Evolutionary conservation across 2,113 vertebrate species (phyloP), one percentile per base, ranked within the genome.

Genomic region (Channa maculata): DNA sequence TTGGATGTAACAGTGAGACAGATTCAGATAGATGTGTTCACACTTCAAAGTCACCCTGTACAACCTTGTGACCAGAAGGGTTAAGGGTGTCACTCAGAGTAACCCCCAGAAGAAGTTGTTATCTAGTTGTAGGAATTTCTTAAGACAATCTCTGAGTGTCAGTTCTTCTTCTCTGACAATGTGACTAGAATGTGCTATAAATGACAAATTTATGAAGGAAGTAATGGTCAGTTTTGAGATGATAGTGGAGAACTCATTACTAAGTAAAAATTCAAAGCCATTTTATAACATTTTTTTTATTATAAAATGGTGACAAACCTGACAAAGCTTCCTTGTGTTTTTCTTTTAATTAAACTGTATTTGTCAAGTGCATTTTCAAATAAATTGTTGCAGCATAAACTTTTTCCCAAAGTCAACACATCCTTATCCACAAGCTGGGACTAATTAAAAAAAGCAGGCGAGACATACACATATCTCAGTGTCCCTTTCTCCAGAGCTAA

Each of bases 401-500:
- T 71, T 71, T 13, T 3, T 6, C 2, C 43, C 58, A 50, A 70
- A 72, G 52, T 58, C 44, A 71, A 72, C 55, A 65, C 45, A 51
- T 57, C 52, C 73, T 60, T 38, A 41, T 80, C 71, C 11, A 59
- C 71, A 78, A 71, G 44, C 81, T 62, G 75, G 75, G 63, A 82
- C 68, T 80, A 86, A 89, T 86, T 87, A 84, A 77, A 51, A 65
- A 73, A 62, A 81, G 75, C 65, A 71, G 69, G 57, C 2, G 9
- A 78, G 65, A 83, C 63, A 4, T 62, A 48, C 46, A 44, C 57
- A 70, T 64, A 87, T 77, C 71, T 83, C 80, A 77, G 75, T 69
- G 87, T 85, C 76, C 36, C 48, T 80, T 82, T 84, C 80, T 51
- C 77, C 70, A 3, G 65, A 80, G 75, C 83, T 87, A 77, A 79